These are phyloP conservation scores for Mionectes macconnelli DNA, from an alignment of 2,113 vertebrate species.

Conservation along the genomic window DNA sequence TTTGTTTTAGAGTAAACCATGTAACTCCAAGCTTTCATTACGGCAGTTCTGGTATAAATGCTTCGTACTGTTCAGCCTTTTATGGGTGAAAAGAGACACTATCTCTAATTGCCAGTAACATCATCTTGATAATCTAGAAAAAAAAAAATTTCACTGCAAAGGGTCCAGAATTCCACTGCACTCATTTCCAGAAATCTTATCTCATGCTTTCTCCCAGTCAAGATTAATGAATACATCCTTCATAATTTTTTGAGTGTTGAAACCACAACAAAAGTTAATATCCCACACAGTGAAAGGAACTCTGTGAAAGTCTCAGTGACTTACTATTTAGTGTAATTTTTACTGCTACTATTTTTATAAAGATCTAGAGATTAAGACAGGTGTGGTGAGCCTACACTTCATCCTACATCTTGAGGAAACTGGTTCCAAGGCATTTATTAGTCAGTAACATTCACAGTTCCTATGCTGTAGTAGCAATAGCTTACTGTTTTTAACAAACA, in stretches of 20 bases:
- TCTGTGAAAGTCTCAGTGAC: too few relatives aligned
- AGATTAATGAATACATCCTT: not conserved
- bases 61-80: not conserved
- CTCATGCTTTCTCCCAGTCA: not conserved
- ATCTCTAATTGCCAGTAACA: not conserved
- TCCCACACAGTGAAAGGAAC: accelerated
- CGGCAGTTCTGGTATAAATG: not conserved
- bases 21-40: not conserved
- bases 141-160: not conserved
- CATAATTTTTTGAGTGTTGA: not conserved
- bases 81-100: too few relatives aligned
- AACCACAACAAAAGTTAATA: not conserved
- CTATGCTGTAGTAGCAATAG: not conserved
- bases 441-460: not conserved
- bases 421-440: not conserved
- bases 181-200: not conserved
- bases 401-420: not conserved
- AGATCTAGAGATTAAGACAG: not conserved
- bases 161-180: not conserved
- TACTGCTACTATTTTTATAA: not conserved
- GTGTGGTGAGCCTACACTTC: not conserved
- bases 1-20: not conserved
- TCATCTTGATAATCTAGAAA: not conserved
- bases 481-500: not conserved
- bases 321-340: not conserved